Evolutionary conservation across 1,140 invertebrate species (phyloP).

Genomic region (Agrilus planipennis): DNA sequence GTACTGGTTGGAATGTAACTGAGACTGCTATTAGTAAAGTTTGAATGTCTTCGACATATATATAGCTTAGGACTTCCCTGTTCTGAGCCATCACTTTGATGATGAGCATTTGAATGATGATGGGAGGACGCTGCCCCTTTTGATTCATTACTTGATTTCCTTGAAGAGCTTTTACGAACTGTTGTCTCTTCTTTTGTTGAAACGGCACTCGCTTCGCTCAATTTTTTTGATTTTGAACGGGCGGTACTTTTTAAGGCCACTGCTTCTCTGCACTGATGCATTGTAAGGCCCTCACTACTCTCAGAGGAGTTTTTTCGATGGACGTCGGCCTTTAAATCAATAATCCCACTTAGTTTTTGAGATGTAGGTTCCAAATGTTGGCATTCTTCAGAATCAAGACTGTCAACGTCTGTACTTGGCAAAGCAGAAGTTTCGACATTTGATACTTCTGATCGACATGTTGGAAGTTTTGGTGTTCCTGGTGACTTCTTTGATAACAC

Average conservation of each 20-base stretch:
- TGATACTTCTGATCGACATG: slow-evolving; percentile 1
- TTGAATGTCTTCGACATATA: slow-evolving; percentile 44
- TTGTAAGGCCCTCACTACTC: slow-evolving; percentile 49
- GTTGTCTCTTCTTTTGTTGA: no score
- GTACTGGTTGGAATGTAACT: slow-evolving; percentile 31
- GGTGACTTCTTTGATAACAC: slow-evolving; percentile 45
- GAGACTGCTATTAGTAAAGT: slow-evolving; percentile 45
- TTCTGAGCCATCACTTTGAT: slow-evolving; percentile 36
- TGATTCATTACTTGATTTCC: slow-evolving; percentile 38
- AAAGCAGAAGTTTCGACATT: slow-evolving; percentile 17
- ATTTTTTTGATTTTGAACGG: no score
- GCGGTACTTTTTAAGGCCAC: no score
- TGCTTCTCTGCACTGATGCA: no score
- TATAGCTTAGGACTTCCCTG: slow-evolving; percentile 31
- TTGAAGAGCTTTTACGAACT: no score
- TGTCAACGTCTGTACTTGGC: slow-evolving; percentile 36
- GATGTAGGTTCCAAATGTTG: slow-evolving; percentile 36
- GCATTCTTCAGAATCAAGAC: slow-evolving; percentile 48
- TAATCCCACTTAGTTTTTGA: slow-evolving; percentile 16
- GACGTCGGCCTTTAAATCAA: slow-evolving; percentile 83
- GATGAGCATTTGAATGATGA: no score
- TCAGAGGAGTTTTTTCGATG: slow-evolving; percentile 84
- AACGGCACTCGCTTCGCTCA: no score
- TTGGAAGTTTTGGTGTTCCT: not conserved
- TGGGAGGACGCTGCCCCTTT: slow-evolving; percentile 36